phyloP scores from a whole-genome alignment of 2,113 vertebrate genomes.

The Limanda limanda region DNA sequence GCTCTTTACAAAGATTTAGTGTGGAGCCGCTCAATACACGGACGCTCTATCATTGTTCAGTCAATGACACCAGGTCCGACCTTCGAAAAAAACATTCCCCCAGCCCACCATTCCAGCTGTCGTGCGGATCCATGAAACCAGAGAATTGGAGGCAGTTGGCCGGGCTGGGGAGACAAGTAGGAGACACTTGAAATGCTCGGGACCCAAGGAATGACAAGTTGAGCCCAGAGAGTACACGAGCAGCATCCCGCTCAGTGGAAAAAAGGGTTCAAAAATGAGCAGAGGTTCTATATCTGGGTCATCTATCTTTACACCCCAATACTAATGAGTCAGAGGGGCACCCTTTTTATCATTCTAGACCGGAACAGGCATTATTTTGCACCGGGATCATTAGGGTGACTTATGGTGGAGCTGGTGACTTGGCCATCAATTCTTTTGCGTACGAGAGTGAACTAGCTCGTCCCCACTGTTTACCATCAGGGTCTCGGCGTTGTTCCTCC shows the following conservation, averaged over 20 bases:
- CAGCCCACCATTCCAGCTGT: slow-evolving; percentile 54
- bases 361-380: slow-evolving; percentile 82
- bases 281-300: slow-evolving; percentile 80
- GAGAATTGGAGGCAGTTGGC: slow-evolving; percentile 39
- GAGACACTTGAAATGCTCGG: slow-evolving; percentile 32
- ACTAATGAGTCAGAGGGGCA: slow-evolving; percentile 82
- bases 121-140: slow-evolving; percentile 49
- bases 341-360: slow-evolving; percentile 80
- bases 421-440: slow-evolving; percentile 75
- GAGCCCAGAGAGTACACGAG: slow-evolving; percentile 28
- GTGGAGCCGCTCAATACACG: slow-evolving; percentile 69
- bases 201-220: slow-evolving; percentile 29
- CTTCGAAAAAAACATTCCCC: slow-evolving; percentile 70
- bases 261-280: slow-evolving; percentile 72
- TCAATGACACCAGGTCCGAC: slow-evolving; percentile 78
- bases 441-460: slow-evolving; percentile 71
- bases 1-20: slow-evolving; percentile 84
- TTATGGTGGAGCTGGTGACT: slow-evolving; percentile 73
- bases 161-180: slow-evolving; percentile 34
- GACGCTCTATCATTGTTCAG: slow-evolving; percentile 79
- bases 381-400: slow-evolving; percentile 83
- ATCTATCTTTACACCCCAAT: slow-evolving; percentile 80
- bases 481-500: slow-evolving; percentile 40
- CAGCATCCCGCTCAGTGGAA: slow-evolving; percentile 28
- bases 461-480: slow-evolving; percentile 65